These are phyloP conservation scores for Lasioglossum calceatum DNA, from an alignment of 2,888 invertebrate species.

Conservation along the genomic window DNA sequence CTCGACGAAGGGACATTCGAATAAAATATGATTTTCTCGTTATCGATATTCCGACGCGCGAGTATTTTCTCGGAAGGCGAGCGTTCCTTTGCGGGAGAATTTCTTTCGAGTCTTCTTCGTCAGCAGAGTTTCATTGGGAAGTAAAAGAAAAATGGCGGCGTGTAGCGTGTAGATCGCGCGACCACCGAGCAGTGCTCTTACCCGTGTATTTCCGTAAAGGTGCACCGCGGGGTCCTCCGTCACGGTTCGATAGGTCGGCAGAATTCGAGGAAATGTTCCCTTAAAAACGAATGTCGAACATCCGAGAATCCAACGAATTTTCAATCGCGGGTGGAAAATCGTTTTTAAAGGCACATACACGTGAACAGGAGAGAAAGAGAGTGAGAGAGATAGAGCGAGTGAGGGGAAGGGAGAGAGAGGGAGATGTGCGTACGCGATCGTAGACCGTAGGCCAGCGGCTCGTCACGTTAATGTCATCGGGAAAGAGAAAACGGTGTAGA, in stretches of 20 bases:
- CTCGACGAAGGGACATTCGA: background rate
- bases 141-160: slow-evolving; percentile 60
- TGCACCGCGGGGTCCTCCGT: slow-evolving; percentile 22
- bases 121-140: slow-evolving; percentile 46
- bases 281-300: background rate
- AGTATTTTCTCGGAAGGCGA: background rate
- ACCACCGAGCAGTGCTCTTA: slow-evolving; percentile 41
- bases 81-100: background rate
- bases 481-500: slow-evolving; percentile 29
- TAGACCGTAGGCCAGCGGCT: slow-evolving; percentile 21
- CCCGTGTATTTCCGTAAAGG: slow-evolving; percentile 55
- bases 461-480: slow-evolving; percentile 52
- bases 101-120: slow-evolving; percentile 30
- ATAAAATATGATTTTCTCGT: background rate
- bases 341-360: background rate
- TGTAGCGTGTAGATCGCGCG: slow-evolving; percentile 57
- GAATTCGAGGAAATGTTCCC: background rate
- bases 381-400: background rate
- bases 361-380: background rate
- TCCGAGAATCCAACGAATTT: background rate
- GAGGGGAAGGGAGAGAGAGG: background rate
- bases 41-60: background rate
- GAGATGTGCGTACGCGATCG: slow-evolving; percentile 24
- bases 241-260: slow-evolving; percentile 6
- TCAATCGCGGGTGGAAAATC: background rate